Percentiles rank a stretch among this genome's conserved stretches.
Evolutionary conservation across 2,113 vertebrate species (phyloP).

Genomic region (Heptranchias perlo): DNA sequence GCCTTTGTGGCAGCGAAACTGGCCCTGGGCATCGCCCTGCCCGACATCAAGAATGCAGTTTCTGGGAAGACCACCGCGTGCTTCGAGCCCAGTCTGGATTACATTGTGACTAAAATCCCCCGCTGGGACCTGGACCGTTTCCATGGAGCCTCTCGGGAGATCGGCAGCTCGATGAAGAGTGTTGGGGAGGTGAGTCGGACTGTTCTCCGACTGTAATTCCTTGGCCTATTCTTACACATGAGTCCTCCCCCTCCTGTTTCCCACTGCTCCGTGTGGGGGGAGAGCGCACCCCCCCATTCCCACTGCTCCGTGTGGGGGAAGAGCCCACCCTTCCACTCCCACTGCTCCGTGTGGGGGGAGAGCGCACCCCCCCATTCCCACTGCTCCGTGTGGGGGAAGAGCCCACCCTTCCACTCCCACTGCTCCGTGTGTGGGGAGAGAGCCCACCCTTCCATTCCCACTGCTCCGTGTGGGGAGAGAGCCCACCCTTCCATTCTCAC

Average conservation of each 20-base stretch:
- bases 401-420: neutral
- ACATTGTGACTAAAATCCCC: constrained; percentile 89
- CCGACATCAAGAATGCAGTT: constrained; percentile 84
- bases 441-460: neutral
- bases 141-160: constrained; percentile 71
- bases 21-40: constrained; percentile 81
- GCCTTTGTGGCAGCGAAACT: constrained; percentile 92
- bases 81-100: constrained; percentile 92
- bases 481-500: neutral
- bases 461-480: neutral
- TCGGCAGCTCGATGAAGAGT: constrained; percentile 93
- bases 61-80: constrained; percentile 87
- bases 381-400: neutral
- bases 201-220: neutral
- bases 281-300: neutral
- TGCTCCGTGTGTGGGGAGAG: too few relatives aligned
- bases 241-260: too few relatives aligned
- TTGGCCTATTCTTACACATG: neutral
- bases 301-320: neutral
- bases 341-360: neutral
- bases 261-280: too few relatives aligned
- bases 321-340: neutral
- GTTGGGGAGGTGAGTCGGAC: constrained; percentile 78
- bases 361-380: neutral
- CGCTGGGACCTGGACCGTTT: constrained; percentile 94